These are phyloP conservation scores for Nomada goodeniana DNA, from an alignment of 2,888 invertebrate species.

Conservation along the genomic window DNA sequence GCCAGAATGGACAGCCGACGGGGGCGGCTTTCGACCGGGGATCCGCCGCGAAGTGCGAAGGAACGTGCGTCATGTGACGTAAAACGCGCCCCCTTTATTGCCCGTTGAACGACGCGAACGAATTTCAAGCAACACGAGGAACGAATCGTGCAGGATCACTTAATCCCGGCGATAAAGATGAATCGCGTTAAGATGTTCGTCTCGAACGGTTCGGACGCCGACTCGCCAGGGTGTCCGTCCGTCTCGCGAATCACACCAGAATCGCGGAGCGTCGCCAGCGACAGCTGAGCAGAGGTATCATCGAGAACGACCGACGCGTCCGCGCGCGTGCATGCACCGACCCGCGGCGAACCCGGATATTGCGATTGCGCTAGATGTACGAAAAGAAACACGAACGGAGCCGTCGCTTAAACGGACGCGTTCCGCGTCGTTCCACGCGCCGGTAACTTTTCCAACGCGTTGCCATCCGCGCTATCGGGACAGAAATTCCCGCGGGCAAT, in stretches of 20 bases:
- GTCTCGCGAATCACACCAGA: too few species aligned
- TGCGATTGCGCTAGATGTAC: slow-evolving; percentile 6
- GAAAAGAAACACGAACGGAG: neutral
- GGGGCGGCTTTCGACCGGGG: slow-evolving; percentile 25
- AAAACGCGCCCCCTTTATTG: too few species aligned
- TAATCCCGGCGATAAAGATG: too few species aligned
- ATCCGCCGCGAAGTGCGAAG: slow-evolving; percentile 29
- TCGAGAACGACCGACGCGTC: neutral
- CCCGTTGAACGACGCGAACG: too few species aligned
- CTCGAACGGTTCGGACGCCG: too few species aligned
- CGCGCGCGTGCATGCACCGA: too few species aligned
- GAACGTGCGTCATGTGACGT: slow-evolving; percentile 16
- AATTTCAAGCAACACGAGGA: too few species aligned
- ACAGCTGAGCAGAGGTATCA: too few species aligned
- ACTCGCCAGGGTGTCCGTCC: too few species aligned
- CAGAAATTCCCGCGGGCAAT: slow-evolving; percentile 58
- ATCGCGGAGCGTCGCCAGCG: too few species aligned
- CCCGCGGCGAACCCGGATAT: neutral
- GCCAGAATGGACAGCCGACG: slow-evolving; percentile 42
- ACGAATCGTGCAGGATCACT: too few species aligned
- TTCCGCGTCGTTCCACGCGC: slow-evolving; percentile 40
- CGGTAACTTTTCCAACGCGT: slow-evolving; percentile 57
- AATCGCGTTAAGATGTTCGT: too few species aligned
- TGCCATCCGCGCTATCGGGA: slow-evolving; percentile 52
- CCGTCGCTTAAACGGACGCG: slow-evolving; percentile 37